These are phyloP conservation scores for Channa maculata DNA, from an alignment of 2,113 vertebrate genomes.

Conservation along the genomic window DNA sequence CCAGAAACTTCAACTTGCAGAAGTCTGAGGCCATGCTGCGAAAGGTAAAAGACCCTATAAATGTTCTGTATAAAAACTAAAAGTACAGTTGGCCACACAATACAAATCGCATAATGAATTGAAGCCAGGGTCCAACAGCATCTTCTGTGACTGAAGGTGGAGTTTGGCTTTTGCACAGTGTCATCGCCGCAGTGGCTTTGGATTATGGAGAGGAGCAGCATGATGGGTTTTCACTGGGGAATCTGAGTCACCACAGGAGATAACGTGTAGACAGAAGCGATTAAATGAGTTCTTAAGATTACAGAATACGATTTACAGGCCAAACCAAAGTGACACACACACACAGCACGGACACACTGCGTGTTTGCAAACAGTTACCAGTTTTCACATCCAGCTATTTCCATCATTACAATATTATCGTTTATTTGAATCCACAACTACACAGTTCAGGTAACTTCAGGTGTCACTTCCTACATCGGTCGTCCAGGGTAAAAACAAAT, in stretches of 20 bases:
- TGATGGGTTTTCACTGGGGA: conserved; percentile 11
- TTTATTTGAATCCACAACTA: too few species aligned
- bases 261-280: conserved; percentile 29
- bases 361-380: too few species aligned
- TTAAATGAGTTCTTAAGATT: not conserved
- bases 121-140: not conserved
- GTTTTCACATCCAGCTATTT: too few species aligned
- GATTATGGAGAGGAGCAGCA: conserved; percentile 37
- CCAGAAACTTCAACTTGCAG: conserved; percentile 90
- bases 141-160: not conserved
- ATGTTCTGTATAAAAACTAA: not conserved
- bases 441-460: too few species aligned
- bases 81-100: not conserved
- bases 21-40: conserved; percentile 95
- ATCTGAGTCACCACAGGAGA: conserved; percentile 50
- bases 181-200: conserved; percentile 29
- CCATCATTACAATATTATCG: too few species aligned
- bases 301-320: not conserved
- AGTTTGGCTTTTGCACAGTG: not conserved
- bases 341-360: too few species aligned
- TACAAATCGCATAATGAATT: not conserved
- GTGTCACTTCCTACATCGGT: too few species aligned
- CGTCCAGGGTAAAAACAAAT: too few species aligned
- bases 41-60: conserved; percentile 84
- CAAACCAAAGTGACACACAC: too few species aligned